These are phyloP conservation scores for Taeniopygia guttata DNA, from an alignment of 2,797 vertebrate genomes.

Conservation along the genomic window DNA sequence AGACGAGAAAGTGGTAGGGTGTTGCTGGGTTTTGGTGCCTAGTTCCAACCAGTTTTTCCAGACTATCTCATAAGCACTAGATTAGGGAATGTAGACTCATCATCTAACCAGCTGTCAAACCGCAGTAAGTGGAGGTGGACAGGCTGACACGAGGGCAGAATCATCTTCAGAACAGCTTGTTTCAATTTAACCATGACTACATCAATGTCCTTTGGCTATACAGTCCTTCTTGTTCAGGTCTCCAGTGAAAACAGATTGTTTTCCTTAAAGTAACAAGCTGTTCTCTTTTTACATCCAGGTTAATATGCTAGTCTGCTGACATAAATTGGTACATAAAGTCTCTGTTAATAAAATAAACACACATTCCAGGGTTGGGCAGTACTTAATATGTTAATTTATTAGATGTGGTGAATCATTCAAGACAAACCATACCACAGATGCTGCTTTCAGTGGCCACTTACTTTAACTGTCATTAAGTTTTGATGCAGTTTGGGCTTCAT, in stretches of 20 bases:
- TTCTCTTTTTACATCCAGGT: neutral
- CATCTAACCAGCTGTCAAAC: neutral
- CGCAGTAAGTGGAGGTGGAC: neutral
- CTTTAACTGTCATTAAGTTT: neutral
- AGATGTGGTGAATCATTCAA: neutral
- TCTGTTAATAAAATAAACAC: neutral
- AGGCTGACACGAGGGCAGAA: neutral
- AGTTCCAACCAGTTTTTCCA: neutral
- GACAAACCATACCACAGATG: neutral
- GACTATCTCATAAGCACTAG: neutral
- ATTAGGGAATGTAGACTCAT: neutral
- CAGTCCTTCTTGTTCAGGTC: neutral
- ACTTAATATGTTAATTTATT: neutral
- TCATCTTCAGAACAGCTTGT: neutral
- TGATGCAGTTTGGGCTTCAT: neutral
- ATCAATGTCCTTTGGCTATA: neutral
- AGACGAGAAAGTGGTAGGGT: neutral
- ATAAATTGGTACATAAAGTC: neutral
- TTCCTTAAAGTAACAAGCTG: neutral
- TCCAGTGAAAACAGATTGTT: neutral
- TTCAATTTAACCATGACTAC: neutral
- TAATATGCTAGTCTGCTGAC: neutral
- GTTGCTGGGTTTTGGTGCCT: neutral
- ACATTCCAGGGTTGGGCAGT: neutral
- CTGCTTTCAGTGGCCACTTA: neutral